Conservation (phyloP, 2,113 vertebrate genomes). For the Hipposideros armiger region DNA sequence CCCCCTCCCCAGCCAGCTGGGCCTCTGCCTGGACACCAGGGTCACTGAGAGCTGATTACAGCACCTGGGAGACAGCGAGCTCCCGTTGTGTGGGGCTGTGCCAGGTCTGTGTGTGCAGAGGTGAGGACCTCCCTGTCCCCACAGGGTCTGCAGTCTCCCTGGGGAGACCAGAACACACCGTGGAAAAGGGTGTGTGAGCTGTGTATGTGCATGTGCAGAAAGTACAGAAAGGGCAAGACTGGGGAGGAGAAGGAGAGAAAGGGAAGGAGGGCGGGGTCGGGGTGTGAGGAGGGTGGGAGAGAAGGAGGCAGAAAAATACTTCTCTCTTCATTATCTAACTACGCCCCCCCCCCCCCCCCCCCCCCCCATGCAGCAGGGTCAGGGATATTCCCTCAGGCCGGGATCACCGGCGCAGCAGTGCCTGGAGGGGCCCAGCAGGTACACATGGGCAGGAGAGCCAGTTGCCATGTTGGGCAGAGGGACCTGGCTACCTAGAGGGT, state of each 20-base stretch:
- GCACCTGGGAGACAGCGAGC: accelerated
- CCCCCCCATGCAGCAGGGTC: neutral
- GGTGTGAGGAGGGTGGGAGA: too few relatives aligned
- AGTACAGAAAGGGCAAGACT: neutral
- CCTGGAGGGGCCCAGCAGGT: neutral
- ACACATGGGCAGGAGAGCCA: neutral
- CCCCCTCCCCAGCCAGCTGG: neutral
- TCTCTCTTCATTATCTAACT: neutral
- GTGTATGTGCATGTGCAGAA: neutral
- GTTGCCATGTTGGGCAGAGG: neutral
- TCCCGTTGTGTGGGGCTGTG: neutral
- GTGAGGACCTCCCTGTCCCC: neutral
- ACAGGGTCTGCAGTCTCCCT: neutral
- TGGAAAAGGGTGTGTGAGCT: neutral
- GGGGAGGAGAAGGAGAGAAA: neutral
- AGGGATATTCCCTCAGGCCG: neutral
- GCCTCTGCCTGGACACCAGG: neutral
- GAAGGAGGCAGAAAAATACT: neutral
- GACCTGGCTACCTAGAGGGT: neutral
- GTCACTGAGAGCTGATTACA: neutral
- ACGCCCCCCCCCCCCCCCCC: too few relatives aligned
- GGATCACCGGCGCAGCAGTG: neutral
- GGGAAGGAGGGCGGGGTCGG: neutral
- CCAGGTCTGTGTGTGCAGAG: neutral
- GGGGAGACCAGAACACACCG: neutral